phyloP scores from a whole-genome alignment of 2,888 invertebrate species.

The Tenthredo livida region DNA sequence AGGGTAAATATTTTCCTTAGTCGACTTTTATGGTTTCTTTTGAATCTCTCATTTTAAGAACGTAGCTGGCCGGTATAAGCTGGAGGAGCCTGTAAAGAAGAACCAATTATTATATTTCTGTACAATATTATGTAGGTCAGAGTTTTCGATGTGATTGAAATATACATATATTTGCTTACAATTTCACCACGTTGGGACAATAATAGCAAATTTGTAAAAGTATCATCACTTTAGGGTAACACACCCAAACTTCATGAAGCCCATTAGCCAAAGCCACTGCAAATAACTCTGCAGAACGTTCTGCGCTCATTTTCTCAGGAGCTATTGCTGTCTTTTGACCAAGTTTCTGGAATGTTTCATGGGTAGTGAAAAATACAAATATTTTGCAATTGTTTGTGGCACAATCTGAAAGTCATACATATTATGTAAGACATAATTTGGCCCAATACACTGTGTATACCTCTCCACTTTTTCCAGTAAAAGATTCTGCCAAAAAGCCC shows the following conservation, averaged over 20 bases:
- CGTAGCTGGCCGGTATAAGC: conserved; percentile 62
- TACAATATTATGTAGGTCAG: neutral
- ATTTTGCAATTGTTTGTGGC: neutral
- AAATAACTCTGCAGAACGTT: conserved; percentile 82
- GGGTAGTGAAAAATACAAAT: conserved; percentile 56
- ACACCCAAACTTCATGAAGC: conserved; percentile 85
- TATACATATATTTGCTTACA: conserved; percentile 63
- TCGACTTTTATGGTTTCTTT: conserved; percentile 61
- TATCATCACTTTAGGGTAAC: conserved; percentile 67
- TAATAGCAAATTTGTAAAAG: conserved; percentile 66
- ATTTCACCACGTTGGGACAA: conserved; percentile 66
- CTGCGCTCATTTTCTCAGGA: conserved; percentile 80
- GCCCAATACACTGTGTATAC: conserved; percentile 73
- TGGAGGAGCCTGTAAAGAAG: conserved; percentile 60
- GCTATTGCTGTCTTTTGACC: conserved; percentile 76
- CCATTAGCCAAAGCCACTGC: conserved; percentile 82
- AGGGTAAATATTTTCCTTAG: conserved; percentile 20
- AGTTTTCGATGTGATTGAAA: neutral
- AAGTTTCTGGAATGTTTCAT: conserved; percentile 70
- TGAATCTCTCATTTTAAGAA: conserved; percentile 67
- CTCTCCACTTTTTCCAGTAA: conserved; percentile 83
- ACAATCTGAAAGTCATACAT: neutral
- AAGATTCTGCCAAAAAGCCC: conserved; percentile 84
- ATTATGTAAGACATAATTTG: conserved; percentile 53
- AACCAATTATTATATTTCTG: neutral